Evolutionary conservation across 2,797 vertebrate species (phyloP).

Genomic region (Phyllotis vaccarum): DNA sequence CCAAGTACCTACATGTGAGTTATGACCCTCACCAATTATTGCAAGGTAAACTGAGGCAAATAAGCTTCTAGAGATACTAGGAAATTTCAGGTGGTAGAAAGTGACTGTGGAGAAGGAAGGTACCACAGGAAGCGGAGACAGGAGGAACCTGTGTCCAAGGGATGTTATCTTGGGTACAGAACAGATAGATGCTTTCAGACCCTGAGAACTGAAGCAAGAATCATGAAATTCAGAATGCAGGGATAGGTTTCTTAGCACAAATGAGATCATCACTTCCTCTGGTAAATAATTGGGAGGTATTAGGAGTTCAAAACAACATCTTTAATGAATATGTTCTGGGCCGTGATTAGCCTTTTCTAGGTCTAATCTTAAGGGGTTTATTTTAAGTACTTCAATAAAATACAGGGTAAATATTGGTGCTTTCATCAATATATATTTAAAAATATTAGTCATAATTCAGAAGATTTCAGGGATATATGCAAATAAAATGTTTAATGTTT

Average conservation of each 20-base stretch:
- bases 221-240: not conserved
- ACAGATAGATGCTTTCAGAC: not conserved
- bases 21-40: not conserved
- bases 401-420: not conserved
- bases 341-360: not conserved
- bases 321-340: not conserved
- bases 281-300: not conserved
- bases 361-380: conserved; percentile 32
- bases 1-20: not conserved
- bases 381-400: conserved; percentile 38
- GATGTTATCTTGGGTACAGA: not conserved
- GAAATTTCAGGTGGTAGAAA: not conserved
- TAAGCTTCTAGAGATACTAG: not conserved
- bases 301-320: not conserved
- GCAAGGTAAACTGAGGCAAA: not conserved
- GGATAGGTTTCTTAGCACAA: not conserved
- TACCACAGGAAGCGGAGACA: not conserved
- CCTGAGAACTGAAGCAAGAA: not conserved
- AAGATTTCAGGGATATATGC: conserved; percentile 24
- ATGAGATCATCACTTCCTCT: not conserved
- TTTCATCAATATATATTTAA: conserved; percentile 7
- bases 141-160: not conserved
- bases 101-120: not conserved
- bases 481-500: conserved; percentile 50
- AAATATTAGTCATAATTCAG: not conserved